Conservation (phyloP, 2,797 vertebrate species). For the Halcyon badia region DNA sequence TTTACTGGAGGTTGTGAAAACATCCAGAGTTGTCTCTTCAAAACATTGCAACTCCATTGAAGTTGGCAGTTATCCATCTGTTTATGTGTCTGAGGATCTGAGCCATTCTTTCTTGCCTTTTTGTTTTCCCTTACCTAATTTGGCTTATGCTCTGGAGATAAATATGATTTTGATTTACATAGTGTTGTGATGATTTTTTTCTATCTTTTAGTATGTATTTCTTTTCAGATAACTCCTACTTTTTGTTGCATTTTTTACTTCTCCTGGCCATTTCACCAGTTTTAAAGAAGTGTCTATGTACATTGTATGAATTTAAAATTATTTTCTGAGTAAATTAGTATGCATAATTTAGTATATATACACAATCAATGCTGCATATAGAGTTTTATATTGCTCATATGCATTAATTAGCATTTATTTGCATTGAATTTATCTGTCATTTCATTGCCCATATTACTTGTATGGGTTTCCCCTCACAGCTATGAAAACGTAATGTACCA, state of each 20-base stretch:
- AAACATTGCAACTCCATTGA: background rate
- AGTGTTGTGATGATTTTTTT: background rate
- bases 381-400: background rate
- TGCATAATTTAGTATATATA: background rate
- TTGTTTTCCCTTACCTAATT: background rate
- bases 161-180: background rate
- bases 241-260: background rate
- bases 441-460: background rate
- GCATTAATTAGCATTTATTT: background rate
- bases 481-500: background rate
- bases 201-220: background rate
- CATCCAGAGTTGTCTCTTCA: background rate
- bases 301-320: background rate
- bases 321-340: background rate
- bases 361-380: background rate
- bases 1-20: background rate
- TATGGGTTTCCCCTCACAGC: background rate
- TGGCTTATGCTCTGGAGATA: background rate
- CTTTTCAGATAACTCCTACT: background rate
- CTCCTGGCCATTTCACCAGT: background rate
- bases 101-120: background rate
- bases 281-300: background rate
- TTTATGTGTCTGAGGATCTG: background rate
- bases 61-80: background rate
- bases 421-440: background rate